A percentile compares a stretch with the other conserved stretches of the same genome.
These are phyloP conservation scores for Melanogrammus aeglefinus DNA, from an alignment of 2,797 vertebrate genomes.

Conservation along the genomic window DNA sequence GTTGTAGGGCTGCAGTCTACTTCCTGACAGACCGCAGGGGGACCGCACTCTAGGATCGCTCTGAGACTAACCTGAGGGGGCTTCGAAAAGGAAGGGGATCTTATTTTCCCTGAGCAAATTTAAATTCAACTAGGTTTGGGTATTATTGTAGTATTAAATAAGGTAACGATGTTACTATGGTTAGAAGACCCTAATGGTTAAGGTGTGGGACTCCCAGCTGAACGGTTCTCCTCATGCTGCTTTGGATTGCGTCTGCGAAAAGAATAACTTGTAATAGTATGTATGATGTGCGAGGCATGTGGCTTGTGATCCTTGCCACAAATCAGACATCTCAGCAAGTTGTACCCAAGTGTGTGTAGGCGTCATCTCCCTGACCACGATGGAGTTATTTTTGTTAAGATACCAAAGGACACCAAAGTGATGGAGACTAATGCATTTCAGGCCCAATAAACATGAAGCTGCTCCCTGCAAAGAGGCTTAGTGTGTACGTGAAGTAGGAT, in stretches of 20 bases:
- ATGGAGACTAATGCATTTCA: neutral
- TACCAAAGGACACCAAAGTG: neutral
- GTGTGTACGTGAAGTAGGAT: neutral
- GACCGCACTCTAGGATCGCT: neutral
- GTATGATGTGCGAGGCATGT: no score
- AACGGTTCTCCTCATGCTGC: no score
- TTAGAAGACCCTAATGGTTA: no score
- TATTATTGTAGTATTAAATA: neutral
- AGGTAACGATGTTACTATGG: neutral
- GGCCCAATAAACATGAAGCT: neutral
- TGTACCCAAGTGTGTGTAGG: neutral
- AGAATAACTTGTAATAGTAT: no score
- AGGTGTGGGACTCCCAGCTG: no score
- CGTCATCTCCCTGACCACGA: neutral
- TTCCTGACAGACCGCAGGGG: neutral
- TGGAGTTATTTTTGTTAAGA: neutral
- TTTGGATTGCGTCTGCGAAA: no score
- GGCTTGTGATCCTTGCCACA: neutral
- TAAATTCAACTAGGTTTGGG: neutral
- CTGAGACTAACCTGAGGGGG: neutral
- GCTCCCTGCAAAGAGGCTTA: neutral
- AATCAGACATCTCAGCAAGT: neutral
- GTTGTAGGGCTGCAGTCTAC: neutral
- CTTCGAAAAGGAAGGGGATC: neutral
- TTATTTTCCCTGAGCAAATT: neutral